phyloP scores from a whole-genome alignment of 2,888 invertebrate genomes.

The Amaurobius ferox region DNA sequence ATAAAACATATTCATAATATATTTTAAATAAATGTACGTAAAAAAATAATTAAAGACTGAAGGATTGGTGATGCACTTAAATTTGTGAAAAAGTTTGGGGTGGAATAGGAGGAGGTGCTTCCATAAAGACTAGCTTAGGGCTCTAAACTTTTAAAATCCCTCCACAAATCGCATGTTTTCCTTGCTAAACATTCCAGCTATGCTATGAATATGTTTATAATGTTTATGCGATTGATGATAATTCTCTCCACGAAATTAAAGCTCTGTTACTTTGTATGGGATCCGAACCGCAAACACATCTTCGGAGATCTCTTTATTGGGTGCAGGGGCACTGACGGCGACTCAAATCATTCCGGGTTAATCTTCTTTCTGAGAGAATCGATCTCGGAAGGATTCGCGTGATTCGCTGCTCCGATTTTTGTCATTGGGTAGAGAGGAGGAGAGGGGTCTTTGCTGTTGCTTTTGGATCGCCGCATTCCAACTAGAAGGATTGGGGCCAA shows the following conservation, averaged over 20 bases:
- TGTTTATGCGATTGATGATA: not conserved
- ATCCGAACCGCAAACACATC: not conserved
- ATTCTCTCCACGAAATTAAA: not conserved
- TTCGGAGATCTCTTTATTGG: slow-evolving; percentile 2
- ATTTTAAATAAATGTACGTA: no score
- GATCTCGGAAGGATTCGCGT: slow-evolving; percentile 14
- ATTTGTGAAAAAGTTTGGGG: no score
- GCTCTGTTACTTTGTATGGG: not conserved
- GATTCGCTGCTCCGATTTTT: slow-evolving; percentile 18
- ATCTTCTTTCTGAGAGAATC: slow-evolving; percentile 16
- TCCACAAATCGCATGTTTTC: no score
- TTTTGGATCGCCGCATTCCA: slow-evolving; percentile 9
- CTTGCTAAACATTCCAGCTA: no score
- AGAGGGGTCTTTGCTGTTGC: slow-evolving; percentile 4
- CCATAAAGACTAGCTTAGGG: no score
- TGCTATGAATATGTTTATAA: no score
- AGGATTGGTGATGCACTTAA: no score
- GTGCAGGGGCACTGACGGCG: slow-evolving; percentile 12
- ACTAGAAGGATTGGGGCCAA: slow-evolving; percentile 11
- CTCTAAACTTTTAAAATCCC: no score
- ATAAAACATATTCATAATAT: no score
- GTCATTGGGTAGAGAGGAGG: not conserved
- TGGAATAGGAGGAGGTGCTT: no score
- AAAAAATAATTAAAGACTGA: no score
- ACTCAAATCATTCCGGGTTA: slow-evolving; percentile 14